Evolutionary conservation across 2,113 vertebrate species (phyloP).

Genomic region (Neolamprologus modestus): DNA sequence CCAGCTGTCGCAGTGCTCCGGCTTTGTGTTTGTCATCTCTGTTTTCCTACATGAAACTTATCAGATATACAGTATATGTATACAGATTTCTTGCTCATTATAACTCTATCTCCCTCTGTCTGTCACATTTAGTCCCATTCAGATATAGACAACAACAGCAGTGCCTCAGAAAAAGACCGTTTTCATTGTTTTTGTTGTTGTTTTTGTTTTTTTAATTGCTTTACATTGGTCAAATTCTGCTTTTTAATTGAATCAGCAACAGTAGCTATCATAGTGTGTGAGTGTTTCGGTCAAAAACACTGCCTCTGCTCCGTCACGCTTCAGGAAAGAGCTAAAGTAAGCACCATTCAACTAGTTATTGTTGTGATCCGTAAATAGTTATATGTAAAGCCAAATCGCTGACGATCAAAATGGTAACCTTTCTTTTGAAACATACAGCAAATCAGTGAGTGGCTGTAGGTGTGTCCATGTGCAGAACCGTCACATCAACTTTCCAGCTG

Average conservation of each 20-base stretch:
- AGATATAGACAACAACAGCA: neutral
- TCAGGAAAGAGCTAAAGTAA: neutral
- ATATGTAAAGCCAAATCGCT: neutral
- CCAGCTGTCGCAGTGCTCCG: constrained; percentile 39
- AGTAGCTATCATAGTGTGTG: neutral
- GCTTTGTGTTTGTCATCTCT: constrained; percentile 30
- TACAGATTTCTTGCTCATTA: neutral
- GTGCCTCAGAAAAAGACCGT: neutral
- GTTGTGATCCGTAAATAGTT: neutral
- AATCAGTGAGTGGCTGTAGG: neutral
- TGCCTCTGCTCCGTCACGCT: neutral
- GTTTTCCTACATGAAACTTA: constrained; percentile 4
- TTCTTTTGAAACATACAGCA: neutral
- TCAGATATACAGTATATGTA: constrained; percentile 7
- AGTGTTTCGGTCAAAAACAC: neutral
- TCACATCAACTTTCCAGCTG: neutral
- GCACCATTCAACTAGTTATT: neutral
- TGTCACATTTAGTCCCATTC: neutral
- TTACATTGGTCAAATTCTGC: neutral
- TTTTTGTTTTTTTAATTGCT: neutral
- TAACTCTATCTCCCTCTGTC: neutral
- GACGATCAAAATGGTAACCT: neutral
- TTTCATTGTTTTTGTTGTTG: neutral
- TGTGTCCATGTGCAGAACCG: neutral
- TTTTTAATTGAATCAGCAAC: neutral